Evolutionary conservation across 2,113 vertebrate species (phyloP), one percentile per base, ranked within the genome.

Genomic region (Ptyas mucosa): DNA sequence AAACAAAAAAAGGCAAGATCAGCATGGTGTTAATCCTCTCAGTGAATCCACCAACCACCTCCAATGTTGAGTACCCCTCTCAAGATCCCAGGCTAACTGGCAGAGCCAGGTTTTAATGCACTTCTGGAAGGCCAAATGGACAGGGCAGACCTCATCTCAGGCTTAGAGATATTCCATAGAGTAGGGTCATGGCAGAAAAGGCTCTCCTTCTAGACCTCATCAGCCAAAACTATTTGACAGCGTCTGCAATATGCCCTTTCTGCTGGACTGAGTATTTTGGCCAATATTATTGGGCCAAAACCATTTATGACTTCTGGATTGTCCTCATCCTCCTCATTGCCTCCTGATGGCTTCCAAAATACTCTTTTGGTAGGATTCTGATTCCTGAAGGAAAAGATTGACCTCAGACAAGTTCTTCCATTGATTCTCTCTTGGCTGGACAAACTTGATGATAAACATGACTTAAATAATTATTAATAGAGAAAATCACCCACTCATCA

Each of bases 401-500:
- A 64, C 15, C 51, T 64, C n/a, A 24, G 34, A 21, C 53, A 51
- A 88, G 5, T 15, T 64, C 11, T 69, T 69, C 9, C 26, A 29
- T 57, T 55, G 20, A n/a, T n/a, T 15, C 26, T 85, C 18, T 58
- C 2, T 58, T 34, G 29, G 8, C 2, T 5, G n/a, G 21, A 46
- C 34, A 89, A 9, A 92, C 88, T 81, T 57, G 21, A 24, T 12
- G 85, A 49, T 57, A 55, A 29, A 39, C 87, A n/a, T 23, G 61
- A 57, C 29, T 58, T 93, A 29, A 23, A 92, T 75, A 49, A 46
- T 46, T 89, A 93, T 89, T 85, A 93, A 90, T 58, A 93, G 53
- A 85, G 64, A 58, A 85, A 29, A 86, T 43, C 46, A n/a, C 88
- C 88, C 88, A 75, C 88, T 85, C 88, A 52, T 34, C 29, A 58